These are phyloP conservation scores for Macquaria australasica DNA, from an alignment of 2,113 vertebrate genomes.

Conservation along the genomic window DNA sequence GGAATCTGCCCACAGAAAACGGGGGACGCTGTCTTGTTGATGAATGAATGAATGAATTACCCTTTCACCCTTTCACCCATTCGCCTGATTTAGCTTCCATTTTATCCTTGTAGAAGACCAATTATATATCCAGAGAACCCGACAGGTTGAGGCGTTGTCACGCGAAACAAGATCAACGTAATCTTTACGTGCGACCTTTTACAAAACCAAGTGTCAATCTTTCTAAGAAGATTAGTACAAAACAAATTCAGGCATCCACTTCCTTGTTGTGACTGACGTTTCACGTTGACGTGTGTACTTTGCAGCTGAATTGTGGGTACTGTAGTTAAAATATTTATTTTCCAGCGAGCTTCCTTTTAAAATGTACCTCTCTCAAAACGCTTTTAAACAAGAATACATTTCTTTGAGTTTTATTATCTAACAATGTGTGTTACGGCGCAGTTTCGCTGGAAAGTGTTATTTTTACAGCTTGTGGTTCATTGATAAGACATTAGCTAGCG, in stretches of 20 bases:
- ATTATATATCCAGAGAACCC: not conserved
- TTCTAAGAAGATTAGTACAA: conserved; percentile 77
- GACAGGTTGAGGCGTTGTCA: not conserved
- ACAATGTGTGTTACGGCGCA: not conserved
- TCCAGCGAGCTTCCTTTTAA: not conserved
- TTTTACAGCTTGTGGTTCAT: not conserved
- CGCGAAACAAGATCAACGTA: conserved; percentile 44
- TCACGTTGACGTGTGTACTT: conserved; percentile 39
- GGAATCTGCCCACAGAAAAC: not conserved
- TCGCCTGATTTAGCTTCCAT: conserved; percentile 5
- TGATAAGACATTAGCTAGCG: conserved; percentile 11
- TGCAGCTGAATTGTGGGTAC: conserved; percentile 73
- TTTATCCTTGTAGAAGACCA: not conserved
- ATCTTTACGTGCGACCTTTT: conserved; percentile 36
- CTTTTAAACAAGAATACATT: not conserved
- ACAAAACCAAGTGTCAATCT: conserved; percentile 49
- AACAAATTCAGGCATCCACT: conserved; percentile 68
- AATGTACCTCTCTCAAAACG: not conserved
- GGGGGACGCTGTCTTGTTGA: not conserved
- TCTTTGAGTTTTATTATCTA: not conserved
- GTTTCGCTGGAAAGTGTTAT: not conserved
- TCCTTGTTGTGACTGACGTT: conserved; percentile 80
- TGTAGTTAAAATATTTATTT: conserved; percentile 66
- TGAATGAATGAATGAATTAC: conserved; percentile 50
- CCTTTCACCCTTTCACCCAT: not conserved